These are phyloP conservation scores for Plodia interpunctella DNA, from an alignment of 1,140 invertebrate genomes.

Conservation along the genomic window DNA sequence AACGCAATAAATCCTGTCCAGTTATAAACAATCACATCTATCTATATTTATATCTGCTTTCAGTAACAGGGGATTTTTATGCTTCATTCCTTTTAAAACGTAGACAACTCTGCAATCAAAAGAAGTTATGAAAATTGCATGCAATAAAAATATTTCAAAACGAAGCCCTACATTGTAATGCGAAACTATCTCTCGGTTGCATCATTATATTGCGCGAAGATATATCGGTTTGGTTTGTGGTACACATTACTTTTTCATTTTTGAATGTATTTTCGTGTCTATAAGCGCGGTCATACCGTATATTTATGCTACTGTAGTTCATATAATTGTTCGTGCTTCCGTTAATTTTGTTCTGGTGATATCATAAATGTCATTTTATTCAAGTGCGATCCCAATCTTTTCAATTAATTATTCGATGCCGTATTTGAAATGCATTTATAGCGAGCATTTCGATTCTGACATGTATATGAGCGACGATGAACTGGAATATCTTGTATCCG, in stretches of 20 bases:
- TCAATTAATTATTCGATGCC: conserved; percentile 10
- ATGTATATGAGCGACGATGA: conserved; percentile 5
- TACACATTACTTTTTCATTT: background rate
- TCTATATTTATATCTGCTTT: conserved; percentile 35
- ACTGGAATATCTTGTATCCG: conserved; percentile 10
- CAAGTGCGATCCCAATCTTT: conserved; percentile 30
- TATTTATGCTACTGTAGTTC: background rate
- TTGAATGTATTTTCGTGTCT: too few relatives aligned
- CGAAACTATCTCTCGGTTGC: conserved; percentile 15
- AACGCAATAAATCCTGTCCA: conserved; percentile 38
- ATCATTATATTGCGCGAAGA: conserved; percentile 3
- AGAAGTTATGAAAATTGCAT: conserved; percentile 8
- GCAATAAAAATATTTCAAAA: conserved; percentile 1
- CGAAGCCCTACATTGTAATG: conserved; percentile 18
- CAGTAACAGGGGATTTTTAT: background rate
- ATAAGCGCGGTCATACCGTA: too few relatives aligned
- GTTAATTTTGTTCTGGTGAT: conserved; percentile 30
- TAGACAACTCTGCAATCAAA: background rate
- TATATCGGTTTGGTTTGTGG: background rate
- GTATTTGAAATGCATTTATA: conserved; percentile 2
- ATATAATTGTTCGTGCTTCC: conserved; percentile 11
- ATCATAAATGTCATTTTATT: conserved; percentile 39
- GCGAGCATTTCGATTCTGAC: background rate
- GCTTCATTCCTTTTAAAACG: background rate
- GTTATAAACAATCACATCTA: conserved; percentile 37